Evolutionary conservation across 1,140 invertebrate species (phyloP), one percentile per base, ranked within the genome.

Genomic region (Nixonia krombeini): DNA sequence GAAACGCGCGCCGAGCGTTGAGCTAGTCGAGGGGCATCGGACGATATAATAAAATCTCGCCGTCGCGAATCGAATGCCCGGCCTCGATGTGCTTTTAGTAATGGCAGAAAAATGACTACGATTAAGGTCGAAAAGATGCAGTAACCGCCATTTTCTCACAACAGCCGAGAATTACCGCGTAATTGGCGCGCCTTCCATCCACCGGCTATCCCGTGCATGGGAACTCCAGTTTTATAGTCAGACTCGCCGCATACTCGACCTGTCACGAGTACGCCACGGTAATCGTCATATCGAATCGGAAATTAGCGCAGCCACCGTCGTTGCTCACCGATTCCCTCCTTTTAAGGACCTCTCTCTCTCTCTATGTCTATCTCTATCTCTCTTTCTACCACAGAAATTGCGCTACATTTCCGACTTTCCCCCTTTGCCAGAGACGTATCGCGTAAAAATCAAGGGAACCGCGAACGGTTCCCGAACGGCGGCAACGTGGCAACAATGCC

Each of bases 91-190:
- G n/a, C n/a, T n/a, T n/a, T n/a, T n/a, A 59, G 75, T 81, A 83
- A 82, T 83, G 78, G 79, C 63, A 77, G 76, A 83, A 83, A 83
- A 82, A 83, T 82, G 78, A 78, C 75, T 72, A 72, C 81, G 81
- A 82, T 83, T 83, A 83, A 81, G 81, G 74, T 72, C 73, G 75
- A 74, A 78, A 82, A 80, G 78, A 83, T 80, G 75, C 75, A 79
- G 72, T 72, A 74, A 77, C 75, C 75, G 80, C 72, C 79, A 81
- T 82, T 83, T 81, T 82, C 81, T 81, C 80, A 78, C 81, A 83
- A 82, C 81, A 83, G 79, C 81, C 80, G 81, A 78, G 79, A 83
- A 83, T 83, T 83, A 83, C 72, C 76, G 80, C 80, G 81, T 83
- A 83, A 83, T 83, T 83, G 80, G 79, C 73, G 73, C 76, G 71